A percentile compares a stretch with the other conserved stretches of the same genome.
Conservation (phyloP, 2,113 vertebrate genomes). For the Urocynchramus pylzowi region DNA sequence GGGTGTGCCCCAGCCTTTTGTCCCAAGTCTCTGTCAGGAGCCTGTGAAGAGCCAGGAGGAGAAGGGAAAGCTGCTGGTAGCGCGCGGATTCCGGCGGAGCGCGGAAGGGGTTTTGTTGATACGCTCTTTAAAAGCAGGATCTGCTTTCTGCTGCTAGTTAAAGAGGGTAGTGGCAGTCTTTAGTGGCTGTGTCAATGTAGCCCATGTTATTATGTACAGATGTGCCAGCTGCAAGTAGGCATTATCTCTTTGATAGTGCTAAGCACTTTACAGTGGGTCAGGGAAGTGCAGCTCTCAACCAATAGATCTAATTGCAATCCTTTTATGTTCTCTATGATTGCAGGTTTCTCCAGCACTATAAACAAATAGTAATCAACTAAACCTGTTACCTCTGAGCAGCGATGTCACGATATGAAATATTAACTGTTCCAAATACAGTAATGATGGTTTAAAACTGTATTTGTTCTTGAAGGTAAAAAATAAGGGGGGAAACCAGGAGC, state of each 20-base stretch:
- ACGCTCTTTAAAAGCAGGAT: constrained; percentile 74
- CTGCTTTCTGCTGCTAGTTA: constrained; percentile 77
- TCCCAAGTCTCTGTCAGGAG: neutral
- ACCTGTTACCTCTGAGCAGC: constrained; percentile 82
- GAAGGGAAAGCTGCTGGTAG: neutral
- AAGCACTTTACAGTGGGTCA: constrained; percentile 86
- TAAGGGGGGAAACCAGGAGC: constrained; percentile 62
- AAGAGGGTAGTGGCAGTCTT: constrained; percentile 75
- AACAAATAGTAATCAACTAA: constrained; percentile 89
- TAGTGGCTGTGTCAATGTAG: constrained; percentile 75
- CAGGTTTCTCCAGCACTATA: constrained; percentile 88
- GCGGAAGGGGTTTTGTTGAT: constrained; percentile 58
- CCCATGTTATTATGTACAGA: constrained; percentile 80
- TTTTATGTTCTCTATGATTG: constrained; percentile 88
- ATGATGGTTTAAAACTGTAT: constrained; percentile 77
- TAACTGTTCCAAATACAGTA: constrained; percentile 81
- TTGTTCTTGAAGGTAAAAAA: constrained; percentile 78
- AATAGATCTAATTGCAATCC: constrained; percentile 92
- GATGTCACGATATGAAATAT: constrained; percentile 82
- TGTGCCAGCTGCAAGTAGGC: constrained; percentile 80
- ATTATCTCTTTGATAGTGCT: constrained; percentile 83
- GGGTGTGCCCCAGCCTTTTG: neutral
- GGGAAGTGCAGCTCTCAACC: constrained; percentile 84
- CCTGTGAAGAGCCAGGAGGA: constrained; percentile 17
- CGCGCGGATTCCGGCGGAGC: constrained; percentile 27